Conservation (phyloP, 1,140 invertebrate species). For the Aphelinus certus region DNA sequence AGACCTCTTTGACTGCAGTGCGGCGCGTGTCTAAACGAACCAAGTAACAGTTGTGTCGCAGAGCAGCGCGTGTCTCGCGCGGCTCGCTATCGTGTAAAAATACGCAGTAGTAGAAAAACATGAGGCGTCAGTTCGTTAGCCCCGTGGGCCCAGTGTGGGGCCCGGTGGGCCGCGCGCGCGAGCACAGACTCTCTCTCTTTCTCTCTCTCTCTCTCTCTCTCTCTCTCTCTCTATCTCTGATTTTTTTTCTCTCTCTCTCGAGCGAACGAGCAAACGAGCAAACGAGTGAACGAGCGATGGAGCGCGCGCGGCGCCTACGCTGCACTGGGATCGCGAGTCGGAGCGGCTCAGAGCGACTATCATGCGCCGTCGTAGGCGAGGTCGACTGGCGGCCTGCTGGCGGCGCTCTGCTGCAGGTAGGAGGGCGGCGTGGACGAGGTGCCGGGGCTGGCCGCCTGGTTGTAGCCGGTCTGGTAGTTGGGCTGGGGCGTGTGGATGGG, state of each 20-base stretch:
- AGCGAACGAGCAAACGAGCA: conserved; percentile 11
- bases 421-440: conserved; percentile 59
- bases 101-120: conserved; percentile 56
- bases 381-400: conserved; percentile 61
- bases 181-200: neutral
- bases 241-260: neutral
- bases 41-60: neutral
- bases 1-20: no score
- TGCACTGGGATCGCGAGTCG: neutral
- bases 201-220: neutral
- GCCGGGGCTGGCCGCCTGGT: conserved; percentile 49
- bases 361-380: conserved; percentile 64
- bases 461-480: conserved; percentile 58
- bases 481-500: conserved; percentile 60
- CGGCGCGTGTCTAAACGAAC: no score
- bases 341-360: conserved; percentile 57
- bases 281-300: neutral
- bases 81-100: conserved; percentile 54
- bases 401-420: conserved; percentile 53
- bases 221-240: neutral
- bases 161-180: neutral
- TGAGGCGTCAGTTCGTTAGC: conserved; percentile 29
- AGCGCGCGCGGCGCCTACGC: neutral
- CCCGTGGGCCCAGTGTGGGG: neutral
- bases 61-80: conserved; percentile 16